Percentiles rank a stretch among this genome's conserved stretches.
Conservation (phyloP, 30 jellyfish, hydroid and myxozoan species). For the Nemopilema nomurai region DNA sequence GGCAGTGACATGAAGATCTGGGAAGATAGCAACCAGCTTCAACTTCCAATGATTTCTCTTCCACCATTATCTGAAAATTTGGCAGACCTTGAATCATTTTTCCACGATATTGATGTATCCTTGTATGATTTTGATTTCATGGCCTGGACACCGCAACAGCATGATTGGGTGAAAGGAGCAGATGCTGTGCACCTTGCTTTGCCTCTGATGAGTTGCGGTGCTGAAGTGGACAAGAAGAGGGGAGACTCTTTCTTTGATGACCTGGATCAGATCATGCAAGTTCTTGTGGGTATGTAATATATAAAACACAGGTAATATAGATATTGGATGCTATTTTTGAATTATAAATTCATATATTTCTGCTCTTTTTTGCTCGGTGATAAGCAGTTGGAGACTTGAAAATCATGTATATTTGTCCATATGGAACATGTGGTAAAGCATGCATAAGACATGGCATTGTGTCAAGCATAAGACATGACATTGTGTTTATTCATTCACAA, state of each 20-base stretch:
- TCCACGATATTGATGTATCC: conserved; percentile 83
- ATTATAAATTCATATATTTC: conserved; percentile 33
- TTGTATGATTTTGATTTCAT: conserved; percentile 81
- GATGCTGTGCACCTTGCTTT: conserved; percentile 50
- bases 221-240: conserved; percentile 69
- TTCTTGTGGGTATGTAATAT: conserved; percentile 87
- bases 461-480: too few species aligned
- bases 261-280: conserved; percentile 96
- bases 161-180: conserved; percentile 51
- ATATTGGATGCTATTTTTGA: conserved; percentile 30
- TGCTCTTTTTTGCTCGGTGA: neutral
- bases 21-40: conserved; percentile 57
- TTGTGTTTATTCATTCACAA: too few species aligned
- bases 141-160: conserved; percentile 57
- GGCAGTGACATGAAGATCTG: conserved; percentile 44
- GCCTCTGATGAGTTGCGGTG: conserved; percentile 81
- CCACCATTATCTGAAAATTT: conserved; percentile 54
- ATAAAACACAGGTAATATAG: conserved; percentile 28
- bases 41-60: conserved; percentile 26
- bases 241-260: conserved; percentile 93
- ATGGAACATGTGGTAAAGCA: too few species aligned
- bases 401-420: too few species aligned
- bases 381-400: neutral
- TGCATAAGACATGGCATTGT: too few species aligned
- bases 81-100: conserved; percentile 64